Conservation (phyloP, 2,888 invertebrate genomes). For the Capitulum mitella region DNA sequence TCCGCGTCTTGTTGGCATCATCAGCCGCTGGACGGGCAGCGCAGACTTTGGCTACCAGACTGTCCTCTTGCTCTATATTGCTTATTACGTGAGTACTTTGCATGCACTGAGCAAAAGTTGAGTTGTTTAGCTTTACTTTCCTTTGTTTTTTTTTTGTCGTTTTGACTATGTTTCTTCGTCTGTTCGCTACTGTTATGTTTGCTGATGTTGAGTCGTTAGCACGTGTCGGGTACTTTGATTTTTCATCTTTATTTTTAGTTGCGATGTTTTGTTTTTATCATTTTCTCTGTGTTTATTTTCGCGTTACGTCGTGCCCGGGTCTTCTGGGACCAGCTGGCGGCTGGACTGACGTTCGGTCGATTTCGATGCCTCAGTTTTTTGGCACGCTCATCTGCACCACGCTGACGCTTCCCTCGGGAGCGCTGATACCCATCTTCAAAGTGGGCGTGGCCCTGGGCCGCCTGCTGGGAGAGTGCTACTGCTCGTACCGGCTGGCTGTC, state of each 20-base stretch:
- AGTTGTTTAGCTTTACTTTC: background rate
- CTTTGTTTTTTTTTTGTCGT: background rate
- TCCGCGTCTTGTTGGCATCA: background rate
- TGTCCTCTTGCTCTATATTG: background rate
- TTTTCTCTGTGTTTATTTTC: no score
- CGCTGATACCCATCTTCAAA: conserved; percentile 95
- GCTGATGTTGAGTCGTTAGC: no score
- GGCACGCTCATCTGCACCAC: conserved; percentile 87
- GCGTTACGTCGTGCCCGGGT: no score
- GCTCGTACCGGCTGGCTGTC: conserved; percentile 85
- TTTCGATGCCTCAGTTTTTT: conserved; percentile 50
- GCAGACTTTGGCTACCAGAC: background rate
- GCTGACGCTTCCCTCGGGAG: conserved; percentile 93
- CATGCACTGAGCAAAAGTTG: background rate
- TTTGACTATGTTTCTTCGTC: background rate
- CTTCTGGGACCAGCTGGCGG: no score
- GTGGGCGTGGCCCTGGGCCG: conserved; percentile 92
- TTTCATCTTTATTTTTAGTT: background rate
- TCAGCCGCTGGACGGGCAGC: background rate
- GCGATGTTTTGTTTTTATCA: background rate
- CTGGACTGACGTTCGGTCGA: no score
- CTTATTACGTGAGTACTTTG: background rate
- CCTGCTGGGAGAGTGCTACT: conserved; percentile 79
- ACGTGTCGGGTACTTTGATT: background rate
- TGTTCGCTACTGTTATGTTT: no score